Conservation (phyloP, 2,113 vertebrate species). For the Brienomyrus brachyistius region DNA sequence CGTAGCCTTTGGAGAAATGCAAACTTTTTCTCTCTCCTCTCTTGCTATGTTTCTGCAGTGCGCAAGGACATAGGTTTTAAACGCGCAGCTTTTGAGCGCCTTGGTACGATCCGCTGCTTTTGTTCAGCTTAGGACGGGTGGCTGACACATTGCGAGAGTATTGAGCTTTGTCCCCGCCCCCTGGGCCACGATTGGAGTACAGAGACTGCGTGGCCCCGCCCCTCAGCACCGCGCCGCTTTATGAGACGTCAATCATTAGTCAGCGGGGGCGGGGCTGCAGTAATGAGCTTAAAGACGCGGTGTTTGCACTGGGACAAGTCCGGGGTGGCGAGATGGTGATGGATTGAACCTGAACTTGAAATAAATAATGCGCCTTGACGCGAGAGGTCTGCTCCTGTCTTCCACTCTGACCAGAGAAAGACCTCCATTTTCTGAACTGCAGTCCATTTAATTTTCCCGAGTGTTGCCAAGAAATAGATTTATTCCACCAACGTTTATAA, state of each 20-base stretch:
- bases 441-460: conserved; percentile 43
- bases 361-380: conserved; percentile 56
- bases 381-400: conserved; percentile 48
- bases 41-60: background rate
- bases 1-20: background rate
- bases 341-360: conserved; percentile 55
- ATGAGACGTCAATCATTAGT: conserved; percentile 51
- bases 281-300: conserved; percentile 60
- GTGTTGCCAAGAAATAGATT: conserved; percentile 43
- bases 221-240: conserved; percentile 40
- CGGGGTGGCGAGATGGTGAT: conserved; percentile 58
- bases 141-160: conserved; percentile 57
- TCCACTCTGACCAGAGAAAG: conserved; percentile 40
- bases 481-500: conserved; percentile 19
- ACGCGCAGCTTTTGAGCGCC: conserved; percentile 52
- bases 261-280: conserved; percentile 44
- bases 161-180: conserved; percentile 51
- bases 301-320: conserved; percentile 40
- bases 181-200: conserved; percentile 49
- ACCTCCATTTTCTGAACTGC: conserved; percentile 34
- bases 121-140: conserved; percentile 61
- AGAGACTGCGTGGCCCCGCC: conserved; percentile 52
- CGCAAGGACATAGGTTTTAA: background rate
- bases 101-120: conserved; percentile 63
- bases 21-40: conserved; percentile 6